phyloP scores from a whole-genome alignment of 1,140 invertebrate species.

The Zaprionus davidi region DNA sequence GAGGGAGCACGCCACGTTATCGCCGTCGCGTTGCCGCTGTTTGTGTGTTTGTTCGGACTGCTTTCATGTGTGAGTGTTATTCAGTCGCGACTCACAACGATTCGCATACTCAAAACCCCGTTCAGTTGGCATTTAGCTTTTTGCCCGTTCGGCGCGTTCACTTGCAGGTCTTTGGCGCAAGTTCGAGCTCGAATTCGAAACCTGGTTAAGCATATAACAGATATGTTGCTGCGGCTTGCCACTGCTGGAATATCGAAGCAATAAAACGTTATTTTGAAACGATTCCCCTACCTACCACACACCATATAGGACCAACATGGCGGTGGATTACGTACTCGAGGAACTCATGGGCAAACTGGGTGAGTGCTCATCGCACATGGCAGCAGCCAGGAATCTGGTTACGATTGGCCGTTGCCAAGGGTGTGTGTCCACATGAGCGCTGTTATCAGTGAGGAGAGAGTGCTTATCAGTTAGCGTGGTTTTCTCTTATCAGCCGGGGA shows the following conservation, averaged over 20 bases:
- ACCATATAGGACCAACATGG: constrained; percentile 81
- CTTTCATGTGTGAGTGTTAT: constrained; percentile 53
- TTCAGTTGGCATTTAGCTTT: constrained; percentile 72
- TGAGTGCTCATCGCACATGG: constrained; percentile 73
- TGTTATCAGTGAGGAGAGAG: constrained; percentile 20
- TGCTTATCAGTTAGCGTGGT: constrained; percentile 32
- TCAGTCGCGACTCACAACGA: constrained; percentile 48
- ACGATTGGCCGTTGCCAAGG: constrained; percentile 36
- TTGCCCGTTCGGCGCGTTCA: constrained; percentile 67
- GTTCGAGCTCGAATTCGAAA: constrained; percentile 29
- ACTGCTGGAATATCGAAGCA: not conserved
- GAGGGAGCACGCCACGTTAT: constrained; percentile 50
- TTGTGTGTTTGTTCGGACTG: constrained; percentile 26
- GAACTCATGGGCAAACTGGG: constrained; percentile 89
- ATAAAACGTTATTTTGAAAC: not conserved
- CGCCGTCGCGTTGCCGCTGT: constrained; percentile 9
- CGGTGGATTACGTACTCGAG: constrained; percentile 88
- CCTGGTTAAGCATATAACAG: not conserved
- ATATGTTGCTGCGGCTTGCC: not conserved
- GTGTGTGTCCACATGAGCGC: constrained; percentile 9
- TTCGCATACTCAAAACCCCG: constrained; percentile 50
- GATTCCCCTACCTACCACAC: not conserved
- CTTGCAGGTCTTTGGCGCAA: constrained; percentile 59
- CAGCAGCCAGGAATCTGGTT: constrained; percentile 10
- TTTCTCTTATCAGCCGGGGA: constrained; percentile 3